Evolutionary conservation across 2,797 vertebrate genomes (phyloP).

Genomic region (Crax fasciolata): DNA sequence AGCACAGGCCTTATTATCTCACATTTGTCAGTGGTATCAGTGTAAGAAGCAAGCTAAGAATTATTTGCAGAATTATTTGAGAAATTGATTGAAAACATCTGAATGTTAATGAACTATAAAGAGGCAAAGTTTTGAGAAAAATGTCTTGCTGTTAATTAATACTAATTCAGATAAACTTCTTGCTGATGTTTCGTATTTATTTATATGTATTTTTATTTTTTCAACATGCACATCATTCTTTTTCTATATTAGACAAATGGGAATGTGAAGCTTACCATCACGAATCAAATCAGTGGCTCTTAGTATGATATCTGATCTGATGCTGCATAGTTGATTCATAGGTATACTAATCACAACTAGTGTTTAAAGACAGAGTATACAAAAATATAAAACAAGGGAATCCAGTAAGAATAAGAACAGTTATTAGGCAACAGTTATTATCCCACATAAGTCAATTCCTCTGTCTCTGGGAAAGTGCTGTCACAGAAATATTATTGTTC

Average conservation of each 20-base stretch:
- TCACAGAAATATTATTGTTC: background rate
- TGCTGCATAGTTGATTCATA: background rate
- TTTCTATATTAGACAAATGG: background rate
- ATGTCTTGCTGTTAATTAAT: background rate
- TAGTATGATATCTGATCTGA: background rate
- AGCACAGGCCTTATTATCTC: background rate
- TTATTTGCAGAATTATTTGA: background rate
- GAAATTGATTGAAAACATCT: background rate
- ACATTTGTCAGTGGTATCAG: background rate
- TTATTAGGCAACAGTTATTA: background rate
- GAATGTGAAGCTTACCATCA: background rate
- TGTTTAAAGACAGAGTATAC: background rate
- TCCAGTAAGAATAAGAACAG: background rate
- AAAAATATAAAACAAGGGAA: background rate
- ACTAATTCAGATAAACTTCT: background rate
- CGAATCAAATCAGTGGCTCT: background rate
- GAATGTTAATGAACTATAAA: background rate
- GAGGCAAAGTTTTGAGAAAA: background rate
- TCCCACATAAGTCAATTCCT: background rate
- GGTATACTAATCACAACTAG: background rate
- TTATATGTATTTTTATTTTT: rapidly evolving
- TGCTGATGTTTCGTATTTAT: background rate
- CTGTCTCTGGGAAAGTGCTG: background rate
- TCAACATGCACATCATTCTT: background rate
- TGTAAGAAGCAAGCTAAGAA: background rate